Percentiles rank a stretch among this genome's conserved stretches.
These are phyloP conservation scores for Drosophila maculinotata DNA, from an alignment of 2,888 invertebrate species.

Conservation along the genomic window DNA sequence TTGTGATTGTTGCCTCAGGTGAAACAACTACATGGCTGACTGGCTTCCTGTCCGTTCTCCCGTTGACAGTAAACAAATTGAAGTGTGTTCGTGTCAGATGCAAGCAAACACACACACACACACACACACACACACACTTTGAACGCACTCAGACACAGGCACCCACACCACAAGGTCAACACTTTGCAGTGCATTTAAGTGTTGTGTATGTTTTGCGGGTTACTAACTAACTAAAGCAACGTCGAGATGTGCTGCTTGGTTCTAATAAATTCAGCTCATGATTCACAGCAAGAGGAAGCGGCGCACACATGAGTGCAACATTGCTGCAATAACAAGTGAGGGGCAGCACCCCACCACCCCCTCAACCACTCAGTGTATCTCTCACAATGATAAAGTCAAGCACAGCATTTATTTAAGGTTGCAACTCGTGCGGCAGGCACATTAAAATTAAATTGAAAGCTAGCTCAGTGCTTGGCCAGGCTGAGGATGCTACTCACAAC, in stretches of 20 bases:
- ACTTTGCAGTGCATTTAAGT: conserved; percentile 61
- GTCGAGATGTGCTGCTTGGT: conserved; percentile 11
- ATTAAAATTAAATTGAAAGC: conserved; percentile 53
- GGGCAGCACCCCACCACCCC: no score
- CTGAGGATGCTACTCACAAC: background rate
- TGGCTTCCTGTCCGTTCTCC: conserved; percentile 14
- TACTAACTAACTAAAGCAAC: conserved; percentile 41
- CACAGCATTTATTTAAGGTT: conserved; percentile 13
- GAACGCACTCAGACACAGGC: conserved; percentile 7
- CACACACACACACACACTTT: background rate
- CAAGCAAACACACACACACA: conserved; percentile 18
- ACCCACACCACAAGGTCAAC: conserved; percentile 61
- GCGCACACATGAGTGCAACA: conserved; percentile 43
- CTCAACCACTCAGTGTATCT: background rate
- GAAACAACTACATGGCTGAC: conserved; percentile 6
- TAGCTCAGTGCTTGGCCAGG: conserved; percentile 3
- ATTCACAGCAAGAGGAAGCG: conserved; percentile 33
- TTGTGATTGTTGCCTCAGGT: conserved; percentile 25
- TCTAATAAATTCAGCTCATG: conserved; percentile 74
- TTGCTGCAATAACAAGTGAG: conserved; percentile 49
- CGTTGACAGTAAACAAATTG: conserved; percentile 36
- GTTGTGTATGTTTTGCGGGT: conserved; percentile 41
- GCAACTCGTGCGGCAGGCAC: conserved; percentile 29
- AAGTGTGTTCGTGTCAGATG: conserved; percentile 30
- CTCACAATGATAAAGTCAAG: conserved; percentile 7